A percentile compares a stretch with the other conserved stretches of the same genome.
Evolutionary conservation across 2,113 vertebrate species (phyloP).

Genomic region (Chinchilla lanigera): DNA sequence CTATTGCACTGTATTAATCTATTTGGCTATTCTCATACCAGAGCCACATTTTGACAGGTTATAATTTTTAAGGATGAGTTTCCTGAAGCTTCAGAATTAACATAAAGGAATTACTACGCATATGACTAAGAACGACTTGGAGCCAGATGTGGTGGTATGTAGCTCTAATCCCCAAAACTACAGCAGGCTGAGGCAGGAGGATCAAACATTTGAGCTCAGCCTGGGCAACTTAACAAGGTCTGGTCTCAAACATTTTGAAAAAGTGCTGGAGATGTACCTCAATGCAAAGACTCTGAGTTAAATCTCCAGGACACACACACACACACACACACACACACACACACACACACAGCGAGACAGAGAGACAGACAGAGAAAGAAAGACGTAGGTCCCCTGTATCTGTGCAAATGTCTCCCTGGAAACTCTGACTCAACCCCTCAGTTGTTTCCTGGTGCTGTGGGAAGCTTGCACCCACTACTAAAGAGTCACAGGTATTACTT

Average conservation of each 20-base stretch:
- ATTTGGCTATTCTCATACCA: not conserved
- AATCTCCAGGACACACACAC: not conserved
- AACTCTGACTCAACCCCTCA: not conserved
- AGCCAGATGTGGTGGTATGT: not conserved
- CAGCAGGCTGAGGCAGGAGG: not conserved
- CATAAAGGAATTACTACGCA: not conserved
- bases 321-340: not conserved
- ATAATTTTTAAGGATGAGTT: not conserved
- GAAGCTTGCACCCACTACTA: not conserved
- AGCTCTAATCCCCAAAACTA: not conserved
- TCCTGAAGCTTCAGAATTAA: not conserved
- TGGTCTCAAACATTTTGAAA: not conserved
- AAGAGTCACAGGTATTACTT: not conserved
- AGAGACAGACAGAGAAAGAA: not conserved
- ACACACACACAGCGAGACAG: not conserved
- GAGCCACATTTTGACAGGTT: not conserved
- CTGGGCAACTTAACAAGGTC: not conserved
- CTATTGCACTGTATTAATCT: not conserved
- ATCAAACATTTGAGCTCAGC: not conserved
- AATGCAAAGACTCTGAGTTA: not conserved
- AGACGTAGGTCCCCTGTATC: rapidly evolving
- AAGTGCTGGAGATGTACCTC: not conserved
- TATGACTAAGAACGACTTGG: not conserved
- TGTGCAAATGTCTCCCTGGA: not conserved
- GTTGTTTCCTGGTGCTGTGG: not conserved